These are phyloP conservation scores for Epinephelus coioides DNA, from an alignment of 2,797 vertebrate genomes.

Conservation along the genomic window DNA sequence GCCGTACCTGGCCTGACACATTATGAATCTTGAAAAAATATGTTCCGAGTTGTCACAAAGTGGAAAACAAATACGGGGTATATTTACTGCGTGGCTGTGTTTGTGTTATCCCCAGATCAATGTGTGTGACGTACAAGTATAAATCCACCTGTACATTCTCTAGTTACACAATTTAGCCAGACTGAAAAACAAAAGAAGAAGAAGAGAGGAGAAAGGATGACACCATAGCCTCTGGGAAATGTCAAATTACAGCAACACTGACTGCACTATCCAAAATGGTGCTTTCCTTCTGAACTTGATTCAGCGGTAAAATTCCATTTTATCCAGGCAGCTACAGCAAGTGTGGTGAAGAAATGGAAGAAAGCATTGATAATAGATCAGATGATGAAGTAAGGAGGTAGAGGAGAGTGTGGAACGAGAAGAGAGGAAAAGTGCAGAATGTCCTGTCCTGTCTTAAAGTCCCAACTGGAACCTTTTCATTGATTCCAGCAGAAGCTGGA, in stretches of 20 bases:
- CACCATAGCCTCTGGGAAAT: slow-evolving; percentile 43
- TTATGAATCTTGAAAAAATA: slow-evolving; percentile 38
- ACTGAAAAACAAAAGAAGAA: slow-evolving; percentile 15
- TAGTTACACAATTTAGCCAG: slow-evolving; percentile 19
- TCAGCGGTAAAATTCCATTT: slow-evolving; percentile 52
- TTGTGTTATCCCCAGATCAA: slow-evolving; percentile 20
- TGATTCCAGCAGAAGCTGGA: slow-evolving; percentile 53
- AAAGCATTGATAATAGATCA: slow-evolving; percentile 65
- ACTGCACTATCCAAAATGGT: slow-evolving; percentile 50
- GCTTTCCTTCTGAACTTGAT: slow-evolving; percentile 42
- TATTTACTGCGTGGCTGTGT: neutral
- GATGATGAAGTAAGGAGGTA: slow-evolving; percentile 40
- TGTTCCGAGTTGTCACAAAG: slow-evolving; percentile 24
- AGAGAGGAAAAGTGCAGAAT: slow-evolving; percentile 60
- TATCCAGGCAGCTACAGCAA: slow-evolving; percentile 38
- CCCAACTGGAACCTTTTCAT: slow-evolving; percentile 47
- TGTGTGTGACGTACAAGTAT: slow-evolving; percentile 12
- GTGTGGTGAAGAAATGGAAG: slow-evolving; percentile 46
- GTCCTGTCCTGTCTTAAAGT: slow-evolving; percentile 57
- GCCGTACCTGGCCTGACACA: slow-evolving; percentile 34
- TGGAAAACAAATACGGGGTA: slow-evolving; percentile 45
- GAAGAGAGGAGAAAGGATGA: slow-evolving; percentile 27
- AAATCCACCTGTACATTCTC: slow-evolving; percentile 42
- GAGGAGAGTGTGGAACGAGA: slow-evolving; percentile 34
- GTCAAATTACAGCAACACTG: slow-evolving; percentile 59